A percentile compares a stretch with the other conserved stretches of the same genome.
Evolutionary conservation across 2,797 vertebrate species (phyloP).

Genomic region (Bovichtus diacanthus): DNA sequence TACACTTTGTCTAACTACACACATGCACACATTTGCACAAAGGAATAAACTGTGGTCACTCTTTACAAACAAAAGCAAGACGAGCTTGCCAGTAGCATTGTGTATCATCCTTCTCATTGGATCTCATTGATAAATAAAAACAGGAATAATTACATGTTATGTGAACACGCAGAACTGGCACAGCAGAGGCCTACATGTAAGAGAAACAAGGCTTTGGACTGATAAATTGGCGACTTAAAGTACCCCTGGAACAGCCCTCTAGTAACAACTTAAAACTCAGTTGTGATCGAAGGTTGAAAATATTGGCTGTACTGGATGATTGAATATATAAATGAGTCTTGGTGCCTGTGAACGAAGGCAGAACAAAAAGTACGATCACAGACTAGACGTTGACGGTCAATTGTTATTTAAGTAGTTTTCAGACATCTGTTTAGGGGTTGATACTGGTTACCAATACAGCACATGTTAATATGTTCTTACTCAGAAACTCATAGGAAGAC

Average conservation of each 20-base stretch:
- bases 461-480: background rate
- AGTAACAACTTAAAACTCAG: background rate
- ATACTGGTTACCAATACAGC: background rate
- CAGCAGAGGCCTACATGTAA: background rate
- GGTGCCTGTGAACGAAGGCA: background rate
- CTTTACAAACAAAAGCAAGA: conserved; percentile 10
- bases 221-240: background rate
- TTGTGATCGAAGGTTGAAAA: background rate
- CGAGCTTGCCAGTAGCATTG: background rate
- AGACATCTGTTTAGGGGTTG: background rate
- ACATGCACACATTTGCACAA: conserved; percentile 11
- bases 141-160: conserved; percentile 2
- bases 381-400: background rate
- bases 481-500: background rate
- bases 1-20: background rate
- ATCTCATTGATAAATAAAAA: conserved; percentile 17
- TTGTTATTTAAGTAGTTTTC: background rate
- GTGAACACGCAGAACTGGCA: background rate
- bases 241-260: background rate
- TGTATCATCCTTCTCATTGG: background rate
- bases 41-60: conserved; percentile 17
- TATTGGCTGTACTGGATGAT: background rate
- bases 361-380: background rate
- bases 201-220: background rate
- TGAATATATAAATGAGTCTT: background rate